phyloP scores from a whole-genome alignment of 2,113 vertebrate genomes.

The Limanda limanda region DNA sequence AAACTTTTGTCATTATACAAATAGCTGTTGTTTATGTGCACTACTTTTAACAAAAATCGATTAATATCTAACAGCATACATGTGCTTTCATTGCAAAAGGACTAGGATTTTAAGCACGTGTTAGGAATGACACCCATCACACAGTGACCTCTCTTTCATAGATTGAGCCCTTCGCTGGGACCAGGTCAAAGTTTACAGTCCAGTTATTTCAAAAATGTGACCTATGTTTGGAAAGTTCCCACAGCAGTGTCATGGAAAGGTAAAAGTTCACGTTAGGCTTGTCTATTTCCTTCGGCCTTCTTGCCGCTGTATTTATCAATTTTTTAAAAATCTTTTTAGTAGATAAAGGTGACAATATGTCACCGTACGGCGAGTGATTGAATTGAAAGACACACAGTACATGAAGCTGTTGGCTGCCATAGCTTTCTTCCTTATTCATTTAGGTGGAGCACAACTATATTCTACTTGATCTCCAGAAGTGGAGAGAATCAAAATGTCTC shows the following conservation, averaged over 20 bases:
- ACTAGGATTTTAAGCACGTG: conserved; percentile 31
- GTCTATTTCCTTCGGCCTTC: background rate
- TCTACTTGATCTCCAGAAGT: conserved; percentile 10
- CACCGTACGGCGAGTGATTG: background rate
- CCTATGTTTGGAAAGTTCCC: conserved; percentile 19
- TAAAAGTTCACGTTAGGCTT: background rate
- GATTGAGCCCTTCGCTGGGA: conserved; percentile 42
- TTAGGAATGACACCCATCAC: conserved; percentile 61
- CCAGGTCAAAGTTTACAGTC: conserved; percentile 57
- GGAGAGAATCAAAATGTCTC: conserved; percentile 7
- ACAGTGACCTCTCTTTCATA: conserved; percentile 49
- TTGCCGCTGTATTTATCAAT: background rate
- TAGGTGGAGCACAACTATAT: no score
- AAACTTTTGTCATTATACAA: conserved; percentile 58
- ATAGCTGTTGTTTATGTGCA: conserved; percentile 14
- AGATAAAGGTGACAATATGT: background rate
- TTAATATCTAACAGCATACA: background rate
- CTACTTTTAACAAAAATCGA: conserved; percentile 28
- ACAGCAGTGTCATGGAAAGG: background rate
- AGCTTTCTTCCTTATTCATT: background rate
- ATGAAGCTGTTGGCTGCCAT: background rate
- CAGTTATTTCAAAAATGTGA: conserved; percentile 61
- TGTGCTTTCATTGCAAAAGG: conserved; percentile 5
- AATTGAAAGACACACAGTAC: background rate
- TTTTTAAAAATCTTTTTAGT: background rate